These are phyloP conservation scores for Gobio occitaniae DNA, from an alignment of 2,797 vertebrate species.

Conservation along the genomic window DNA sequence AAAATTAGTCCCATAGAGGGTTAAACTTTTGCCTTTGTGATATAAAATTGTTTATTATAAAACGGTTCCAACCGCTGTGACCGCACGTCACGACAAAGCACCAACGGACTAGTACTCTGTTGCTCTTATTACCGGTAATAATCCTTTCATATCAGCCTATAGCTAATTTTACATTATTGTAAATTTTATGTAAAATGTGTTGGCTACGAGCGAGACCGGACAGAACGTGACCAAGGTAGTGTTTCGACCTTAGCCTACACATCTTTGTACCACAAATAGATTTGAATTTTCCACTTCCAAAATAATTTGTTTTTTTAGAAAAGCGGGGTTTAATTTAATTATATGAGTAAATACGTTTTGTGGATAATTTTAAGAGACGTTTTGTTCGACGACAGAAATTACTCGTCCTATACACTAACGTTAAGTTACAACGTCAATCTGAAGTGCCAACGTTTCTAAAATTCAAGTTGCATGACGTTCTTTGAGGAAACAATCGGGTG, in stretches of 20 bases:
- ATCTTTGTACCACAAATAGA: background rate
- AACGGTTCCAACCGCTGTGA: too few species aligned
- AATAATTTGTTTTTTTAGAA: too few species aligned
- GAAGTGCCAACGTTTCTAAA: background rate
- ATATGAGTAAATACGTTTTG: background rate
- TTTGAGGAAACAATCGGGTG: background rate
- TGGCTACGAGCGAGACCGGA: background rate
- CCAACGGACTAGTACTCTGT: too few species aligned
- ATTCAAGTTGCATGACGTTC: background rate
- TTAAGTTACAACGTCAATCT: background rate
- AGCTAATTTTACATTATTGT: background rate
- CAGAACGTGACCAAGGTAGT: background rate
- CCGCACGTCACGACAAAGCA: background rate
- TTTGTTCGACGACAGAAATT: background rate
- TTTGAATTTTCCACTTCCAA: background rate
- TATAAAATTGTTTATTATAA: background rate
- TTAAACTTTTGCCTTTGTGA: background rate
- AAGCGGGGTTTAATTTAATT: background rate
- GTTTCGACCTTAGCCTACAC: background rate
- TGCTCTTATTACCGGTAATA: too few species aligned
- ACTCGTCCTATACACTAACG: background rate
- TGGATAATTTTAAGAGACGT: background rate
- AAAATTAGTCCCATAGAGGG: background rate
- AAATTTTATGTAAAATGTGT: too few species aligned
- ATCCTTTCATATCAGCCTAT: background rate